Evolutionary conservation across 2,888 invertebrate genomes (phyloP).

Genomic region (Trypoxylon attenuatum): DNA sequence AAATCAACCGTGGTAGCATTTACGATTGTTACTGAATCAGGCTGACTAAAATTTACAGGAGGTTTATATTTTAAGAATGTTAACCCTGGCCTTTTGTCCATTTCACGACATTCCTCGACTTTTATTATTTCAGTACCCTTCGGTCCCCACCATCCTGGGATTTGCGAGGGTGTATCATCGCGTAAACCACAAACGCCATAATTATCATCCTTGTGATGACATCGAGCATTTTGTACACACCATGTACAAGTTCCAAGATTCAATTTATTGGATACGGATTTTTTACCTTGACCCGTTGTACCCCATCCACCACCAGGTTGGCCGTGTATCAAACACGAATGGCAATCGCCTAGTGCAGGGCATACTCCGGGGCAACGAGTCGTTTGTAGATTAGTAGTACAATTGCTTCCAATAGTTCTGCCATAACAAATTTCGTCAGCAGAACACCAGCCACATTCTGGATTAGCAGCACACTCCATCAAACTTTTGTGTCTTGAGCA

Average conservation of each 20-base stretch:
- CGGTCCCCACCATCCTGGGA: constrained; percentile 93
- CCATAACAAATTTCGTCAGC: constrained; percentile 87
- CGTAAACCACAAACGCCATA: constrained; percentile 87
- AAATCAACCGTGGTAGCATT: constrained; percentile 90
- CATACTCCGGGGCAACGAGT: constrained; percentile 93
- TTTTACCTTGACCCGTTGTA: constrained; percentile 68
- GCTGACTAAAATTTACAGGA: constrained; percentile 90
- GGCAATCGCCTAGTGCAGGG: constrained; percentile 91
- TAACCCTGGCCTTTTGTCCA: constrained; percentile 89
- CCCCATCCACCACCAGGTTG: constrained; percentile 76
- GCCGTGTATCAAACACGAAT: constrained; percentile 90
- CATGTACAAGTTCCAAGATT: constrained; percentile 90
- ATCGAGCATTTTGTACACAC: constrained; percentile 95
- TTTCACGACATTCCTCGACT: constrained; percentile 85
- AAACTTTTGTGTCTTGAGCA: constrained; percentile 85
- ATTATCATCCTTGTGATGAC: constrained; percentile 90
- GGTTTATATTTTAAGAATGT: constrained; percentile 92
- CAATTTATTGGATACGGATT: constrained; percentile 85
- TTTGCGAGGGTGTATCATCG: constrained; percentile 88
- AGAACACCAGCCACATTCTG: constrained; percentile 96
- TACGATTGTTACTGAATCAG: constrained; percentile 90
- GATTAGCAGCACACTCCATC: constrained; percentile 90
- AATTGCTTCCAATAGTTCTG: constrained; percentile 89
- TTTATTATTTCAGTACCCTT: constrained; percentile 85
- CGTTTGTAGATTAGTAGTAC: constrained; percentile 92